Evolutionary conservation across 2,888 invertebrate species (phyloP).

Genomic region (Lamproptera curius): DNA sequence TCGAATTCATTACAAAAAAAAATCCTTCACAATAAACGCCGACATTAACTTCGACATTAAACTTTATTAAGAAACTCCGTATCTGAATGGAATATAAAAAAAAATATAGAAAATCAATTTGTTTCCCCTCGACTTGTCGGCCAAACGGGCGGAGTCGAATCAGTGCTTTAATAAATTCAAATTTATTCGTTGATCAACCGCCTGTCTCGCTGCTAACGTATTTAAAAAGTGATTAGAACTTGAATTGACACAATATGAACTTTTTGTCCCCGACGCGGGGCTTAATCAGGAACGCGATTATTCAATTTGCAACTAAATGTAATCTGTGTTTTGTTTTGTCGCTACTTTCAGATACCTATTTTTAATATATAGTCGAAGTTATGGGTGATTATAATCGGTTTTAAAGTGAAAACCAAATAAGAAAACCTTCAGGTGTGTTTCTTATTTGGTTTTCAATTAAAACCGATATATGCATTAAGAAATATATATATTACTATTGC

Average conservation of each 20-base stretch:
- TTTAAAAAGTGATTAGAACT: slow-evolving; percentile 78
- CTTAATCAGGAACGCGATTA: slow-evolving; percentile 67
- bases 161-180: slow-evolving; percentile 73
- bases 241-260: slow-evolving; percentile 77
- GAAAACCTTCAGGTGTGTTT: too few relatives aligned
- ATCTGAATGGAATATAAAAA: slow-evolving; percentile 28
- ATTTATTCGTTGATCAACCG: slow-evolving; percentile 74
- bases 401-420: too few relatives aligned
- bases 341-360: background rate
- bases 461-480: too few relatives aligned
- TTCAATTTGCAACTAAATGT: slow-evolving; percentile 62
- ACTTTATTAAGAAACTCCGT: slow-evolving; percentile 23
- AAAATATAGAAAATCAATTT: slow-evolving; percentile 59
- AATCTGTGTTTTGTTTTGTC: slow-evolving; percentile 22
- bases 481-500: too few relatives aligned
- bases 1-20: slow-evolving; percentile 12
- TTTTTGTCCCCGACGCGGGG: slow-evolving; percentile 60
- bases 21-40: slow-evolving; percentile 9
- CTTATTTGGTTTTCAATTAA: too few relatives aligned
- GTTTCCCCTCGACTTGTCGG: slow-evolving; percentile 61
- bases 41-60: slow-evolving; percentile 17
- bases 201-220: slow-evolving; percentile 65
- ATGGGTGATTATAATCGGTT: too few relatives aligned
- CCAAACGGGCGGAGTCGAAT: slow-evolving; percentile 54
- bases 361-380: too few relatives aligned